Evolutionary conservation across 2,113 vertebrate species (phyloP).

Genomic region (Nasalis larvatus): DNA sequence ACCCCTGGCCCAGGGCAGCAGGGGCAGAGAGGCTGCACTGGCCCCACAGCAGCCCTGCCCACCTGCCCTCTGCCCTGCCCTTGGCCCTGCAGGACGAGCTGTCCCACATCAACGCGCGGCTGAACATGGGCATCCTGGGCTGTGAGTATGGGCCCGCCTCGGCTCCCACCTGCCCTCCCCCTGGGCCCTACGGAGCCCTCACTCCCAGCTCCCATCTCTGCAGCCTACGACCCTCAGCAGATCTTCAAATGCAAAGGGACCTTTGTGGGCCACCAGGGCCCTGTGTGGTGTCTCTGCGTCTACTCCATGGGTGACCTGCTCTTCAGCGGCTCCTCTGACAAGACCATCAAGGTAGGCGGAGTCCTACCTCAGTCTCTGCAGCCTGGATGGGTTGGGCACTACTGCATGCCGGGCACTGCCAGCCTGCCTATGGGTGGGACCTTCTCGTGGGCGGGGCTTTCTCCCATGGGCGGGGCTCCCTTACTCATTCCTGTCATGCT

Average conservation of each 20-base stretch:
- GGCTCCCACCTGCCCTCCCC: fast-evolving
- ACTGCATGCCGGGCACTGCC: not conserved
- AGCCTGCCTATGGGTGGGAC: not conserved
- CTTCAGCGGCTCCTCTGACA: slow-evolving; percentile 98
- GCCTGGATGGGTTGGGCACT: not conserved
- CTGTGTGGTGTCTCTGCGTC: slow-evolving; percentile 98
- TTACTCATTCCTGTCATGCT: not conserved
- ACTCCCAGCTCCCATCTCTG: not conserved
- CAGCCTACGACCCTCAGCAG: slow-evolving; percentile 99
- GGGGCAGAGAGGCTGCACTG: not conserved
- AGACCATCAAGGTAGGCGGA: slow-evolving; percentile 96
- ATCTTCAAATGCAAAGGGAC: slow-evolving; percentile 99
- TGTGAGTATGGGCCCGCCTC: slow-evolving; percentile 87
- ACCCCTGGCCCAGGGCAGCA: not conserved
- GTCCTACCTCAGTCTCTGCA: not conserved
- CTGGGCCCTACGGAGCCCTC: not conserved
- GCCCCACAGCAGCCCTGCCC: not conserved
- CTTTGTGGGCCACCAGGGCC: slow-evolving; percentile 98
- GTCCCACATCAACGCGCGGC: slow-evolving; percentile 97
- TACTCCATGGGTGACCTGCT: slow-evolving; percentile 98
- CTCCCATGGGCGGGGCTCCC: not conserved
- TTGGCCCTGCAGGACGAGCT: slow-evolving; percentile 91
- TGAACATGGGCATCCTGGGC: slow-evolving; percentile 99
- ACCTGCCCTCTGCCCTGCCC: not conserved
- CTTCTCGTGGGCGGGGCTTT: slow-evolving; percentile 8